Conservation (phyloP, 2,888 invertebrate species). For the Cosmia trapezina region DNA sequence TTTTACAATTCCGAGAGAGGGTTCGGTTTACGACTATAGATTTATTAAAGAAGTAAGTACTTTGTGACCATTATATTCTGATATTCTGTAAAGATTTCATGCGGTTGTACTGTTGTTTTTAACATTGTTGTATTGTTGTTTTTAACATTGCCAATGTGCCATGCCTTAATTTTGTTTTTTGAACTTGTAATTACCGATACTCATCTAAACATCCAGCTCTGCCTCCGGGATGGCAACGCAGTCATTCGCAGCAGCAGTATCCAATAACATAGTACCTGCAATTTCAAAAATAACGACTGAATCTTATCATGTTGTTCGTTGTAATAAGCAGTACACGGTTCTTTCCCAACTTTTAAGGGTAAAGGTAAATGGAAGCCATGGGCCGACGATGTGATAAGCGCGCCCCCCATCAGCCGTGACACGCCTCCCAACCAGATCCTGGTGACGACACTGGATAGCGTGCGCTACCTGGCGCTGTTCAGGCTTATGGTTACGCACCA, state of each 20-base stretch:
- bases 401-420: constrained; percentile 95
- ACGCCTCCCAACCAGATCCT: constrained; percentile 98
- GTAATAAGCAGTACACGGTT: neutral
- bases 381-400: constrained; percentile 95
- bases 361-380: constrained; percentile 98
- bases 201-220: neutral
- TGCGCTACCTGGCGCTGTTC: constrained; percentile 95
- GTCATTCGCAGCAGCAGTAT: neutral
- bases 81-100: neutral
- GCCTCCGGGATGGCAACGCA: neutral
- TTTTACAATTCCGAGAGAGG: constrained; percentile 95
- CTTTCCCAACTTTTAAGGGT: constrained; percentile 86
- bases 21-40: constrained; percentile 96
- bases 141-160: neutral
- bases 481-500: constrained; percentile 94
- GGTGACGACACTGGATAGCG: constrained; percentile 97
- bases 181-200: neutral
- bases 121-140: neutral
- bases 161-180: neutral
- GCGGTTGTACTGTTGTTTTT: neutral
- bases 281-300: neutral
- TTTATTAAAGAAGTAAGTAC: constrained; percentile 95
- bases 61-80: neutral
- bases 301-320: neutral
- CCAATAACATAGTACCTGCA: no score